A percentile compares a stretch with the other conserved stretches of the same genome.
phyloP scores from a whole-genome alignment of 2,113 vertebrate species.

The Chrysemys picta region DNA sequence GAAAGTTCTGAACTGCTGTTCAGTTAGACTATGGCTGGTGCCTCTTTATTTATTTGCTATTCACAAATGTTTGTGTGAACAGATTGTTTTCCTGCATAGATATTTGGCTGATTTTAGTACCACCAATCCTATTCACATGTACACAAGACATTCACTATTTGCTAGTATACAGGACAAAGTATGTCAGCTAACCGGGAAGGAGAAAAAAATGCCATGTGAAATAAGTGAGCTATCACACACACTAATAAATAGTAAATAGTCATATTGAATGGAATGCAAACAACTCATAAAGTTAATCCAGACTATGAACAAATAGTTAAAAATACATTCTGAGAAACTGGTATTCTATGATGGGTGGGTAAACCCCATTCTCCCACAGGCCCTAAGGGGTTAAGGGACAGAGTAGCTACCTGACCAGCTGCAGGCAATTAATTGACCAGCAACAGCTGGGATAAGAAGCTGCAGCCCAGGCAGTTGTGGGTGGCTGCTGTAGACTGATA shows the following conservation, averaged over 20 bases:
- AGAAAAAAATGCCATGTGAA: background rate
- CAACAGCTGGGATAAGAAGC: background rate
- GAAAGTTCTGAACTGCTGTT: background rate
- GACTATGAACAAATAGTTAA: background rate
- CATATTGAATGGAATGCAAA: background rate
- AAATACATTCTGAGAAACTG: background rate
- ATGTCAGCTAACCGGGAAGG: background rate
- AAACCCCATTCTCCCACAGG: background rate
- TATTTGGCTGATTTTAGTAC: background rate
- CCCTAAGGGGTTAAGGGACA: background rate
- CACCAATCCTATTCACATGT: background rate
- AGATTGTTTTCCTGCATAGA: conserved; percentile 8
- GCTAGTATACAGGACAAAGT: background rate
- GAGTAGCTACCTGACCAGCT: background rate
- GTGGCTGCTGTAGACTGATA: background rate
- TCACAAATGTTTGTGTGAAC: background rate
- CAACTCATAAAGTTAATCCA: background rate
- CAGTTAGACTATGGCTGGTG: background rate
- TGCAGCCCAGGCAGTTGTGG: background rate
- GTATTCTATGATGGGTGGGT: background rate
- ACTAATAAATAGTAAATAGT: background rate
- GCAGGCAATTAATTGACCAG: background rate
- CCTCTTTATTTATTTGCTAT: background rate
- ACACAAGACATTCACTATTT: background rate
- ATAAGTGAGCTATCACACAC: background rate